phyloP scores from a whole-genome alignment of 2,113 vertebrate species.

The Perca schrenkii region DNA sequence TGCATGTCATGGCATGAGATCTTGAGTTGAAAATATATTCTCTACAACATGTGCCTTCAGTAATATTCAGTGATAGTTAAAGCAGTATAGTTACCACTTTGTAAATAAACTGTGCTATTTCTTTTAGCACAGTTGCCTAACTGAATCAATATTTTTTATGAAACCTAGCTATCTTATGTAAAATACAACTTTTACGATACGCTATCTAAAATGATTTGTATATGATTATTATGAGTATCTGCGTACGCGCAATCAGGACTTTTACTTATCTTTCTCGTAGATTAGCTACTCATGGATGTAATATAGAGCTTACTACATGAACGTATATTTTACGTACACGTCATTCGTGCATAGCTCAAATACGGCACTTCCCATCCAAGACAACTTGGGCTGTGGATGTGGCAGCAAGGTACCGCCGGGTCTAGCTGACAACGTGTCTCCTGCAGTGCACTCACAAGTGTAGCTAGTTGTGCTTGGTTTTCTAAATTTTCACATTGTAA shows the following conservation, averaged over 20 bases:
- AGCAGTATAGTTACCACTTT: background rate
- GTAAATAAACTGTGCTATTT: background rate
- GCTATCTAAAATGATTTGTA: background rate
- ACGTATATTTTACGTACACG: constrained; percentile 13
- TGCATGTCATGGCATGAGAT: background rate
- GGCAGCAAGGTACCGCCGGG: constrained; percentile 49
- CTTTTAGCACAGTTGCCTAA: background rate
- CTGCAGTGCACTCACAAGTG: background rate
- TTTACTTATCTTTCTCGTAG: background rate
- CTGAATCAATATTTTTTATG: background rate
- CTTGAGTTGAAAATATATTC: background rate
- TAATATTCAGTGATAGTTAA: background rate
- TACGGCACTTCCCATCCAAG: constrained; percentile 8
- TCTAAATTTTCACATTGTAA: background rate
- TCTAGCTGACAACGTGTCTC: constrained; percentile 59
- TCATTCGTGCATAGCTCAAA: constrained; percentile 41
- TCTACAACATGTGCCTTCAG: background rate
- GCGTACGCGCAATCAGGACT: constrained; percentile 15
- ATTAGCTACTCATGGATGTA: no score
- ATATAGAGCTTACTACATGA: no score
- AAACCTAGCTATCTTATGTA: background rate
- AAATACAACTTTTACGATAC: background rate
- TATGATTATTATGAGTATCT: no score
- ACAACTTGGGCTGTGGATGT: constrained; percentile 78
- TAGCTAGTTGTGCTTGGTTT: background rate